Conservation (phyloP, 2,888 invertebrate genomes). For the Ferdinandea cuprea region DNA sequence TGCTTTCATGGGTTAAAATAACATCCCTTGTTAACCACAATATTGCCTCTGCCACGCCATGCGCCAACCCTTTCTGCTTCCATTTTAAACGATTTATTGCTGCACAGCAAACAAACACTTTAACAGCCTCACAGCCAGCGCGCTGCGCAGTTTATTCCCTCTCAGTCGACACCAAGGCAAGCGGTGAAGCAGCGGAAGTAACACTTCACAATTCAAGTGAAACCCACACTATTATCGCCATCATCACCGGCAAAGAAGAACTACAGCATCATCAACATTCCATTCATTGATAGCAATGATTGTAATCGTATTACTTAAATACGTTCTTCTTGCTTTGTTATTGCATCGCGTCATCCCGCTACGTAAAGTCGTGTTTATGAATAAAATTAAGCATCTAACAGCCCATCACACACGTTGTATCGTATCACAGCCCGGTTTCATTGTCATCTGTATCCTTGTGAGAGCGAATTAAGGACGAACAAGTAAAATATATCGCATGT, state of each 20-base stretch:
- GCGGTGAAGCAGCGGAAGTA: slow-evolving; percentile 29
- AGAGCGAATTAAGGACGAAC: slow-evolving; percentile 61
- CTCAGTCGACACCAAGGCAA: slow-evolving; percentile 1
- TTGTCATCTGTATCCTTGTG: slow-evolving; percentile 46
- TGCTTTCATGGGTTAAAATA: too few relatives aligned
- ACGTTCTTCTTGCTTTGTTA: slow-evolving; percentile 14
- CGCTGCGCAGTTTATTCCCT: background rate
- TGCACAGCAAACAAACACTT: background rate
- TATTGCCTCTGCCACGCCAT: too few relatives aligned
- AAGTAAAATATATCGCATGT: slow-evolving; percentile 50
- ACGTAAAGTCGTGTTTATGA: slow-evolving; percentile 51
- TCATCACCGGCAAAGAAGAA: background rate
- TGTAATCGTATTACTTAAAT: slow-evolving; percentile 57
- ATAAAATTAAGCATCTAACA: slow-evolving; percentile 65
- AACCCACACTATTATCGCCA: slow-evolving; percentile 4
- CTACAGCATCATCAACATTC: slow-evolving; percentile 39
- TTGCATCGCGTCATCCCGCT: slow-evolving; percentile 22
- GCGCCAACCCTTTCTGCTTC: too few relatives aligned
- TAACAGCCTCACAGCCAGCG: background rate
- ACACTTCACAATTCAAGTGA: slow-evolving; percentile 12
- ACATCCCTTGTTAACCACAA: too few relatives aligned
- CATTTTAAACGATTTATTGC: too few relatives aligned
- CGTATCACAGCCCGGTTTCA: slow-evolving; percentile 29
- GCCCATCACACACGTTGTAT: slow-evolving; percentile 14
- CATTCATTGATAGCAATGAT: slow-evolving; percentile 52